Evolutionary conservation across 2,113 vertebrate species (phyloP).

Genomic region (Platycercus adscitus): DNA sequence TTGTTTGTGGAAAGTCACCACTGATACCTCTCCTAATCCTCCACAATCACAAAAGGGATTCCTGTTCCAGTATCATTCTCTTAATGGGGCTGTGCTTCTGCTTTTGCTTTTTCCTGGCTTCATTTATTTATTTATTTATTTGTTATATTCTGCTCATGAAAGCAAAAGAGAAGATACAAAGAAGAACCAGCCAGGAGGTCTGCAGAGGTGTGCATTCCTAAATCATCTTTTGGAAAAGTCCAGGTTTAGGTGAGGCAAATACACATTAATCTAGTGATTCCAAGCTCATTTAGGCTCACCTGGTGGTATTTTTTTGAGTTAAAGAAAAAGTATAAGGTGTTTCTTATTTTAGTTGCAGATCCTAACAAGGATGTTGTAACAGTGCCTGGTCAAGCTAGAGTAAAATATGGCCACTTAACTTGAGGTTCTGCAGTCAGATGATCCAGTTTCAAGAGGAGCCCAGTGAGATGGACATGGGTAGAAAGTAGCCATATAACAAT

Average conservation of each 20-base stretch:
- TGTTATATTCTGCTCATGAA: background rate
- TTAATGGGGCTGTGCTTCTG: background rate
- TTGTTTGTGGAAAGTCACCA: background rate
- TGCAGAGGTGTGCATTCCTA: background rate
- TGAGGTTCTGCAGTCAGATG: background rate
- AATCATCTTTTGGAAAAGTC: background rate
- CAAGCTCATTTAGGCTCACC: background rate
- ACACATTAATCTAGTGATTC: background rate
- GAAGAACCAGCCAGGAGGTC: background rate
- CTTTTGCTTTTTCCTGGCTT: background rate
- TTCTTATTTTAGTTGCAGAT: background rate
- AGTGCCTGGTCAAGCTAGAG: background rate
- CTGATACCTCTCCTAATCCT: background rate
- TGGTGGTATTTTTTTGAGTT: background rate
- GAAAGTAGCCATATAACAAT: background rate
- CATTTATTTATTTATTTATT: background rate
- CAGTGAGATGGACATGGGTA: background rate
- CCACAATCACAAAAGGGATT: background rate
- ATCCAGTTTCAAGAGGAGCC: background rate
- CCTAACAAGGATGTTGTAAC: background rate
- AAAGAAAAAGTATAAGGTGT: background rate
- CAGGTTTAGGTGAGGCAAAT: background rate
- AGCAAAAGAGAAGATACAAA: background rate
- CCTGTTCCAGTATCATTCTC: background rate
- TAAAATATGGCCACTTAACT: background rate